Conservation (phyloP, 2,888 invertebrate genomes). For the Epistrophella euchroma region DNA sequence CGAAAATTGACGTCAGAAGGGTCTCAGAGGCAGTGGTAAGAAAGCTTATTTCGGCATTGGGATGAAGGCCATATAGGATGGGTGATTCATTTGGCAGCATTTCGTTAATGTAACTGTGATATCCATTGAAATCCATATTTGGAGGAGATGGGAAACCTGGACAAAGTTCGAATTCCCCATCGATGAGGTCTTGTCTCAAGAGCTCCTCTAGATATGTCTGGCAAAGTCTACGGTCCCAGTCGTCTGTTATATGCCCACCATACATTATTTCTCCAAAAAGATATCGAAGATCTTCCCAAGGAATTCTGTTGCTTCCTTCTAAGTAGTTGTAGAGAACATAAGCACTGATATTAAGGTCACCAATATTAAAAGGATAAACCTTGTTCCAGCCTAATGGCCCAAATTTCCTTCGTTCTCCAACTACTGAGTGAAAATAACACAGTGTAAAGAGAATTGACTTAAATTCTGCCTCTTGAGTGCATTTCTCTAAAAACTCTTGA, state of each 20-base stretch:
- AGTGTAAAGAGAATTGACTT: constrained; percentile 95
- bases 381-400: constrained; percentile 97
- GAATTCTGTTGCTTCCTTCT: constrained; percentile 94
- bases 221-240: constrained; percentile 96
- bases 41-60: constrained; percentile 98
- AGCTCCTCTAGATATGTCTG: constrained; percentile 93
- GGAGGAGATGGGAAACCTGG: constrained; percentile 94
- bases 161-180: constrained; percentile 93
- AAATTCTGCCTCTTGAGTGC: constrained; percentile 96
- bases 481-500: constrained; percentile 96
- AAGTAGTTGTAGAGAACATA: constrained; percentile 96
- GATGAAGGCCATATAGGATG: constrained; percentile 95
- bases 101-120: constrained; percentile 95
- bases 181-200: constrained; percentile 93
- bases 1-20: constrained; percentile 93
- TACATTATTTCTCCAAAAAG: constrained; percentile 99
- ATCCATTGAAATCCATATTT: constrained; percentile 93
- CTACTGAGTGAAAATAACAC: constrained; percentile 98
- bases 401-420: constrained; percentile 96
- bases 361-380: constrained; percentile 91
- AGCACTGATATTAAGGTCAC: constrained; percentile 96
- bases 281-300: constrained; percentile 97
- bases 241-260: constrained; percentile 98
- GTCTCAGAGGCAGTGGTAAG: constrained; percentile 93
- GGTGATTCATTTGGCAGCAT: constrained; percentile 95